Evolutionary conservation across 1,140 invertebrate genomes (phyloP).

Genomic region (Myzus persicae): DNA sequence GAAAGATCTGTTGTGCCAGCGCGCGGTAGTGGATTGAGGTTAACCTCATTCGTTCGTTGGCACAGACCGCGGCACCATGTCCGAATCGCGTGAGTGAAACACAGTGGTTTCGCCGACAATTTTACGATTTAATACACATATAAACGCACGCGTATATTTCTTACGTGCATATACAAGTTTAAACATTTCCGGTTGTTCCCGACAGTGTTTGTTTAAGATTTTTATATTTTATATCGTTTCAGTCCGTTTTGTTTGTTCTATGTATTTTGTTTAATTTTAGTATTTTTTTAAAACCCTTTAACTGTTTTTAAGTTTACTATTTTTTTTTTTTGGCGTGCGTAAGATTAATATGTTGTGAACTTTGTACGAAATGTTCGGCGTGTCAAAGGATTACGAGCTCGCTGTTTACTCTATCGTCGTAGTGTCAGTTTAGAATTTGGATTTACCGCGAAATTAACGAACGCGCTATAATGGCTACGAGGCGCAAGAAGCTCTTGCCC

Average conservation of each 20-base stretch:
- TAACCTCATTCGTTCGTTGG: conserved; percentile 59
- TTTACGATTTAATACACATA: conserved; percentile 23
- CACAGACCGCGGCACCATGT: conserved; percentile 57
- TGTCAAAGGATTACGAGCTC: not conserved
- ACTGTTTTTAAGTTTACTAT: not conserved
- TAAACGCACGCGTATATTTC: not conserved
- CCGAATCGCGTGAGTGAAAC: conserved; percentile 56
- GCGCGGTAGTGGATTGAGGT: conserved; percentile 54
- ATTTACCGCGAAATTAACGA: not conserved
- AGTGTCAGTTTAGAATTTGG: not conserved
- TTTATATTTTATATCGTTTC: not conserved
- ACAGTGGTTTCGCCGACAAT: not conserved
- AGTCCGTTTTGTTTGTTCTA: not conserved
- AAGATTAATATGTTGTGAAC: conserved; percentile 17
- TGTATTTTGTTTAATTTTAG: not conserved
- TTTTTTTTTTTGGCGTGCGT: not conserved
- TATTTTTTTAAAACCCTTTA: not conserved
- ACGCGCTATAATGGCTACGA: conserved; percentile 9
- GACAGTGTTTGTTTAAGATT: not conserved
- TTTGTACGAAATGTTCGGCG: not conserved
- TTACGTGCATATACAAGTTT: not conserved
- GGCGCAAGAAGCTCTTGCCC: conserved; percentile 54
- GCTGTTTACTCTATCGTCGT: not conserved
- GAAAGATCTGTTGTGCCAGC: conserved; percentile 54
- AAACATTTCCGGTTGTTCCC: not conserved